A percentile compares a stretch with the other conserved stretches of the same genome.
Conservation (phyloP, 2,888 invertebrate genomes). For the Heliconius aoede region DNA sequence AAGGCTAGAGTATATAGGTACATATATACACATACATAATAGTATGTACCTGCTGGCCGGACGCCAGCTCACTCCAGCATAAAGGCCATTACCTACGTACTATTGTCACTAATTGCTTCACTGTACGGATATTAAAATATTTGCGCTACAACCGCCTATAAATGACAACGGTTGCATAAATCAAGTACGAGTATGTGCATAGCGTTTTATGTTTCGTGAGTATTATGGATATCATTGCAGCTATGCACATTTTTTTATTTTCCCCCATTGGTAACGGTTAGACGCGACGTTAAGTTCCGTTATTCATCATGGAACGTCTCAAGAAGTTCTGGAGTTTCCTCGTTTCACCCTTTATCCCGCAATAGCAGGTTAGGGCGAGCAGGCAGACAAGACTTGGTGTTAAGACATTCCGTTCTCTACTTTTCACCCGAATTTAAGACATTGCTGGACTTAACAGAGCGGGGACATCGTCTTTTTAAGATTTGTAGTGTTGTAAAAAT, state of each 20-base stretch:
- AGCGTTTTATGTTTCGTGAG: neutral
- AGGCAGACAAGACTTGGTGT: too few relatives aligned
- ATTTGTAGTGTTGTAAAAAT: too few relatives aligned
- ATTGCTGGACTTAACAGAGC: too few relatives aligned
- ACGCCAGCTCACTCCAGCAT: constrained; percentile 49
- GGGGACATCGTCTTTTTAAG: too few relatives aligned
- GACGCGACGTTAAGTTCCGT: neutral
- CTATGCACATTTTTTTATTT: too few relatives aligned
- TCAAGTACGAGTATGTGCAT: constrained; percentile 28
- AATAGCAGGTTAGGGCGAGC: too few relatives aligned
- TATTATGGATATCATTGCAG: neutral
- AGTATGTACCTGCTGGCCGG: constrained; percentile 55
- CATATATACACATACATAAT: constrained; percentile 1
- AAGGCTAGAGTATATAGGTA: neutral
- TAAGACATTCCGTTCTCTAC: too few relatives aligned
- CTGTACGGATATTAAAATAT: constrained; percentile 55
- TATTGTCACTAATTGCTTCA: constrained; percentile 73
- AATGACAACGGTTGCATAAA: constrained; percentile 43
- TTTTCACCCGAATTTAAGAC: too few relatives aligned
- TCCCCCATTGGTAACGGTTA: neutral
- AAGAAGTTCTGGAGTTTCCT: too few relatives aligned
- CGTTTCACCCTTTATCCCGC: too few relatives aligned
- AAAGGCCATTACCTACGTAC: constrained; percentile 66
- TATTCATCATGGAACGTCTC: neutral
- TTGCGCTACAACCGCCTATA: constrained; percentile 35